Evolutionary conservation across 2,113 vertebrate species (phyloP).

Genomic region (Cyphomyrus discorhynchus): DNA sequence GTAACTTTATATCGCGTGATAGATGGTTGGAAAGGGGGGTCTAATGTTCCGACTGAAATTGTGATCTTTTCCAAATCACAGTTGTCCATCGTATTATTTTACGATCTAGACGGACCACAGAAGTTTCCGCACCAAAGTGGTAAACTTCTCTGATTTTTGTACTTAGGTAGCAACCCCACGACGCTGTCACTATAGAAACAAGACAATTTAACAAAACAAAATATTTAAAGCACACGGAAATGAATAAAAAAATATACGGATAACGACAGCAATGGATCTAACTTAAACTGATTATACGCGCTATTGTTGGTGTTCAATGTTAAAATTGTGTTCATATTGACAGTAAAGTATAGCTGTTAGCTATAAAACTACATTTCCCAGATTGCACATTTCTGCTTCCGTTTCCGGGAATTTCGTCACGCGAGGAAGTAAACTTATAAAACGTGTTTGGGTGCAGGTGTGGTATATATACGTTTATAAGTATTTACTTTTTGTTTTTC

Average conservation of each 20-base stretch:
- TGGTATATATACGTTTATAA: not conserved
- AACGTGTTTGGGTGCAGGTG: not conserved
- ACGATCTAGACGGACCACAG: not conserved
- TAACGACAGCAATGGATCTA: not conserved
- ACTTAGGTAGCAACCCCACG: not conserved
- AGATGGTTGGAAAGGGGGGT: conserved; percentile 40
- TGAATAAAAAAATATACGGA: not conserved
- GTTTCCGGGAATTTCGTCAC: not conserved
- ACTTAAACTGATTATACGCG: not conserved
- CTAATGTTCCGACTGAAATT: conserved; percentile 35
- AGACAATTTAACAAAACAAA: not conserved
- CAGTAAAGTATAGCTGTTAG: not conserved
- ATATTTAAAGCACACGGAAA: not conserved
- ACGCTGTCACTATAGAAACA: conserved; percentile 34
- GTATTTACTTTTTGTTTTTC: not conserved
- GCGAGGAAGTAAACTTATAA: conserved; percentile 4
- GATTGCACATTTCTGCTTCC: not conserved
- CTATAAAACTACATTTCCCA: conserved; percentile 18
- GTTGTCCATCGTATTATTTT: conserved; percentile 48
- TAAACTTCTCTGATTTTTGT: not conserved
- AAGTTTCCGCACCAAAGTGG: not conserved
- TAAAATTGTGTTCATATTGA: not conserved
- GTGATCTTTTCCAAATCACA: conserved; percentile 53
- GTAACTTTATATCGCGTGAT: conserved; percentile 42
- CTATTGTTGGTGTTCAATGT: not conserved